Conservation (phyloP, 2,113 vertebrate genomes). For the Jacana jacana region DNA sequence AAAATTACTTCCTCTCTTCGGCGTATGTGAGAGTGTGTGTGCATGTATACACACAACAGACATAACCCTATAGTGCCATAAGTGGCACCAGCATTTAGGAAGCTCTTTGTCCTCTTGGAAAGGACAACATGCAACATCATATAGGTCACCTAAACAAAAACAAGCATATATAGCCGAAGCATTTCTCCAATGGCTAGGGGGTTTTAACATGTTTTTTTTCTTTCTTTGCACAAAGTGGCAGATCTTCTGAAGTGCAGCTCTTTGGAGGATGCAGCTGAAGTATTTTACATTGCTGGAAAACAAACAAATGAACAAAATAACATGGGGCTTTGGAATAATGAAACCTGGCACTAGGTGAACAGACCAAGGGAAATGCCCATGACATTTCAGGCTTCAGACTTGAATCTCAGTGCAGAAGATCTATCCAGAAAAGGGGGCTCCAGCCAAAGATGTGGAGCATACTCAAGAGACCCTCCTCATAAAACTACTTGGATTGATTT, state of each 20-base stretch:
- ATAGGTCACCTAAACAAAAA: neutral
- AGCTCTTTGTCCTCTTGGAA: constrained; percentile 38
- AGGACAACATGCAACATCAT: neutral
- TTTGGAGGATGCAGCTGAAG: neutral
- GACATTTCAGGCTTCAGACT: neutral
- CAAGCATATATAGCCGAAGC: neutral
- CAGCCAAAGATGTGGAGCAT: neutral
- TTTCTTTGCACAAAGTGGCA: neutral
- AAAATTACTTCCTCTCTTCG: constrained; percentile 77
- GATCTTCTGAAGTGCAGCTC: neutral
- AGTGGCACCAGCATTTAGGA: neutral
- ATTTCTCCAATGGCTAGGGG: neutral
- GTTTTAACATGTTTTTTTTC: neutral
- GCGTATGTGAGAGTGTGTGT: neutral
- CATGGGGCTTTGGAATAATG: neutral
- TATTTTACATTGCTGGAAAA: neutral
- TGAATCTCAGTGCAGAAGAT: neutral
- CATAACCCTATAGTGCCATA: constrained; percentile 65
- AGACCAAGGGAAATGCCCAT: neutral
- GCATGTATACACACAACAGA: constrained; percentile 25
- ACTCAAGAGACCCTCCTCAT: neutral
- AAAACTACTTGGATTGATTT: neutral
- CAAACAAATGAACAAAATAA: neutral
- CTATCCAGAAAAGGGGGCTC: neutral
- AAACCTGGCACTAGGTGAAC: neutral